Evolutionary conservation across 2,113 vertebrate species (phyloP).

Genomic region (Pithys albifrons): DNA sequence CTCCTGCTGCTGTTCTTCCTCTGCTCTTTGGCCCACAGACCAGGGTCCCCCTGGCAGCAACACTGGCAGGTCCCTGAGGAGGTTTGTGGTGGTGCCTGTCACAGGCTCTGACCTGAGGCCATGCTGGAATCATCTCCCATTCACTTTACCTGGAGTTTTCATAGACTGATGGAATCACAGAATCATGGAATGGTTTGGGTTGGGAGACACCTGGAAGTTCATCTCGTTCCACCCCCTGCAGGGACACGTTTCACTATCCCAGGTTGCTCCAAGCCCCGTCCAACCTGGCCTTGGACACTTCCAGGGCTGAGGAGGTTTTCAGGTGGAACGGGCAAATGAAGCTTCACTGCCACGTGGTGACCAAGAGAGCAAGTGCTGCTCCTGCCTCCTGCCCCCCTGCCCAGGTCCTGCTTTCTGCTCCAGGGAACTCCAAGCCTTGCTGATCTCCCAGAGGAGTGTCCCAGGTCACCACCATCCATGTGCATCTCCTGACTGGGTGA

Average conservation of each 20-base stretch:
- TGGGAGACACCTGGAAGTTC: background rate
- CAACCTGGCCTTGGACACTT: background rate
- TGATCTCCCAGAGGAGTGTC: background rate
- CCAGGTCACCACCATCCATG: background rate
- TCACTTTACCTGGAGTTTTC: background rate
- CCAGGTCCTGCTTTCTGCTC: background rate
- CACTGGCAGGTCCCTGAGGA: background rate
- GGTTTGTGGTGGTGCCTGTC: background rate
- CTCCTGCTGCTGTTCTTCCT: background rate
- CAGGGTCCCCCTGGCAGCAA: fast-evolving
- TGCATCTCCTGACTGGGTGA: background rate
- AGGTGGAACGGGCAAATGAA: background rate
- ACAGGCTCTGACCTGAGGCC: background rate
- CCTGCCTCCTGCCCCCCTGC: background rate
- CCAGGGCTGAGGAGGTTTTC: background rate
- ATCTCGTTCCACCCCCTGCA: too few species aligned
- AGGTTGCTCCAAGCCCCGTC: too few species aligned
- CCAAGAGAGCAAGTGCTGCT: background rate
- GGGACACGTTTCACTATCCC: too few species aligned
- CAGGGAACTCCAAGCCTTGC: background rate
- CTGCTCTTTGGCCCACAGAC: background rate
- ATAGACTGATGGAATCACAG: background rate
- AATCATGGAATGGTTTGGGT: background rate
- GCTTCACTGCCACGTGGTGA: background rate
- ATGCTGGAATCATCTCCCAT: fast-evolving